phyloP scores from a whole-genome alignment of 1,140 invertebrate species.

The Lasaia peninsularis region DNA sequence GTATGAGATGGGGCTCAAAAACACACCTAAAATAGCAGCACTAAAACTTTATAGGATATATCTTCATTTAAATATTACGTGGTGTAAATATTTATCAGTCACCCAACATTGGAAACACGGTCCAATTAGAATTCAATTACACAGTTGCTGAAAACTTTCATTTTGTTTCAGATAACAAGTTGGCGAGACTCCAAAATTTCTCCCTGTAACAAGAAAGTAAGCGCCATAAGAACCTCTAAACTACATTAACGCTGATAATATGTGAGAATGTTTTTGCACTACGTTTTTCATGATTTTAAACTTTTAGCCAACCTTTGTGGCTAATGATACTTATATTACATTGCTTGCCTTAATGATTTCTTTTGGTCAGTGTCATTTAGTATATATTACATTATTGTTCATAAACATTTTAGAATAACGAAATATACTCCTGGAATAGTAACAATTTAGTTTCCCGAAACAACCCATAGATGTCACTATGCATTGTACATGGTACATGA shows the following conservation, averaged over 20 bases:
- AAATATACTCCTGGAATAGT: too few relatives aligned
- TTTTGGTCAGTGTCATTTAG: too few relatives aligned
- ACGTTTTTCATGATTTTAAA: background rate
- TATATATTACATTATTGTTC: too few relatives aligned
- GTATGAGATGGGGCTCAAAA: too few relatives aligned
- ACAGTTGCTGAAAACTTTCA: constrained; percentile 26
- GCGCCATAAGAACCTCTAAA: constrained; percentile 21
- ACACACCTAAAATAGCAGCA: too few relatives aligned
- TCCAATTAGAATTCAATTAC: constrained; percentile 33
- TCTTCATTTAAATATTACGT: constrained; percentile 14
- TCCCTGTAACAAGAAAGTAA: constrained; percentile 36
- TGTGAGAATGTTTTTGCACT: background rate
- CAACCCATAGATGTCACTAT: too few relatives aligned
- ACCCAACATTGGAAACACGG: background rate
- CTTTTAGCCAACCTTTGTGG: too few relatives aligned
- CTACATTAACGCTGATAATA: background rate
- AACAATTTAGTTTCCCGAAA: too few relatives aligned
- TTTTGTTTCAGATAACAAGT: constrained; percentile 40
- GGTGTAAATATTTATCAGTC: constrained; percentile 20
- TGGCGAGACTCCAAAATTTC: constrained; percentile 33
- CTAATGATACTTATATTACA: too few relatives aligned
- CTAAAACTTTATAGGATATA: constrained; percentile 14
- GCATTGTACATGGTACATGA: too few relatives aligned
- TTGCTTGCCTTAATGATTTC: too few relatives aligned
- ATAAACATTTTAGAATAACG: too few relatives aligned